Percentiles rank a stretch among this genome's conserved stretches.
phyloP scores from a whole-genome alignment of 2,888 invertebrate genomes.

The Limnephilus rhombicus region DNA sequence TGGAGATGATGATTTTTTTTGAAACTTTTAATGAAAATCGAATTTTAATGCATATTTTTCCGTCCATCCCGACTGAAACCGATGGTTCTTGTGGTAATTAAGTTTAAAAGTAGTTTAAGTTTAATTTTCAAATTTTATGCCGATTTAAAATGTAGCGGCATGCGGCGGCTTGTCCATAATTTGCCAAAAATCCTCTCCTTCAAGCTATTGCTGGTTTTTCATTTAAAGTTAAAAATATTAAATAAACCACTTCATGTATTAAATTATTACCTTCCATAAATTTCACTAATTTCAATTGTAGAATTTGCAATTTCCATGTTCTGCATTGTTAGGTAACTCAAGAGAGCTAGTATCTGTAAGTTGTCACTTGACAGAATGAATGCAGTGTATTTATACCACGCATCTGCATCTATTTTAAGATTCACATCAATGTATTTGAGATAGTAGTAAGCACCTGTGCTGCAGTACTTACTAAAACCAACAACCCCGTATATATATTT shows the following conservation, averaged over 20 bases:
- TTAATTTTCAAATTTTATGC: no score
- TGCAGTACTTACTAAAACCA: not conserved
- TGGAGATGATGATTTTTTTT: no score
- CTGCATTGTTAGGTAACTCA: slow-evolving; percentile 28
- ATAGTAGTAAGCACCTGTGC: not conserved
- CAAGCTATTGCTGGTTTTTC: not conserved
- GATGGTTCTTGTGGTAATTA: no score
- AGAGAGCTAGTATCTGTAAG: not conserved
- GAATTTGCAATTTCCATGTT: slow-evolving; percentile 44
- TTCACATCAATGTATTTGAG: not conserved
- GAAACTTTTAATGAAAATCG: no score
- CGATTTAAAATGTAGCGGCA: no score
- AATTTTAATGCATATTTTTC: no score
- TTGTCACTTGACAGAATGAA: slow-evolving; percentile 25
- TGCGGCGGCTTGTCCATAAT: no score
- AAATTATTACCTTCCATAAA: slow-evolving; percentile 55
- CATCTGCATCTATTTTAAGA: slow-evolving; percentile 33
- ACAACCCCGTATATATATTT: not conserved
- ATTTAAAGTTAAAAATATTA: not conserved
- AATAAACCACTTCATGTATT: not conserved
- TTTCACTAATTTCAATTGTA: slow-evolving; percentile 38
- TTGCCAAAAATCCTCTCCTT: not conserved
- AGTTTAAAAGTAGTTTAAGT: no score
- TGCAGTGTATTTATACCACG: slow-evolving; percentile 13
- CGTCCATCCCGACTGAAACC: no score